These are phyloP conservation scores for Pempheris klunzingeri DNA, from an alignment of 2,797 vertebrate species.

Conservation along the genomic window DNA sequence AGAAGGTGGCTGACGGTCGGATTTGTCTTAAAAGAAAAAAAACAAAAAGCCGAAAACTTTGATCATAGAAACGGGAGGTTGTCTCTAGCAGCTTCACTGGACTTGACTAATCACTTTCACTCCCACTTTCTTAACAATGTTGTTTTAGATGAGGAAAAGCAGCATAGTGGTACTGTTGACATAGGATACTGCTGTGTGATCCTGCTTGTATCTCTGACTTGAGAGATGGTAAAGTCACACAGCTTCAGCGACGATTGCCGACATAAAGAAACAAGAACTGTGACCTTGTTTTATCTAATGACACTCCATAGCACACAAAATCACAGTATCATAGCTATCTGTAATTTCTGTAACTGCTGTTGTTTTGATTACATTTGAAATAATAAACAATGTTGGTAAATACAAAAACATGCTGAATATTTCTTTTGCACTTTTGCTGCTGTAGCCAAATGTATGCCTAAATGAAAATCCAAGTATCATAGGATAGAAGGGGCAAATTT, in stretches of 20 bases:
- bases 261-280: constrained; percentile 45
- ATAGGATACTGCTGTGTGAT: constrained; percentile 47
- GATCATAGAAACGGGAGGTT: constrained; percentile 11
- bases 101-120: constrained; percentile 63
- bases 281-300: constrained; percentile 64
- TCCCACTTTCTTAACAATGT: constrained; percentile 48
- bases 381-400: constrained; percentile 84
- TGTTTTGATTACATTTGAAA: constrained; percentile 88
- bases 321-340: constrained; percentile 79
- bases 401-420: constrained; percentile 21
- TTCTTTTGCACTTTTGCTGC: neutral
- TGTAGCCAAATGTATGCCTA: no score
- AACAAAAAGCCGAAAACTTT: constrained; percentile 23
- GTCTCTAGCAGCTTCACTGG: constrained; percentile 56
- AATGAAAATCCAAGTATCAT: no score
- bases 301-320: constrained; percentile 72
- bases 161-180: constrained; percentile 49
- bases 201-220: constrained; percentile 49
- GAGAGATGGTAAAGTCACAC: constrained; percentile 35
- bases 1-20: constrained; percentile 18
- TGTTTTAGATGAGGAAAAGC: constrained; percentile 48
- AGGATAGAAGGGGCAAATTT: neutral
- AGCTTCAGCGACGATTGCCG: constrained; percentile 38
- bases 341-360: constrained; percentile 86
- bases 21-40: no score